These are phyloP conservation scores for Chironomus tepperi DNA, from an alignment of 1,140 invertebrate species.

Conservation along the genomic window DNA sequence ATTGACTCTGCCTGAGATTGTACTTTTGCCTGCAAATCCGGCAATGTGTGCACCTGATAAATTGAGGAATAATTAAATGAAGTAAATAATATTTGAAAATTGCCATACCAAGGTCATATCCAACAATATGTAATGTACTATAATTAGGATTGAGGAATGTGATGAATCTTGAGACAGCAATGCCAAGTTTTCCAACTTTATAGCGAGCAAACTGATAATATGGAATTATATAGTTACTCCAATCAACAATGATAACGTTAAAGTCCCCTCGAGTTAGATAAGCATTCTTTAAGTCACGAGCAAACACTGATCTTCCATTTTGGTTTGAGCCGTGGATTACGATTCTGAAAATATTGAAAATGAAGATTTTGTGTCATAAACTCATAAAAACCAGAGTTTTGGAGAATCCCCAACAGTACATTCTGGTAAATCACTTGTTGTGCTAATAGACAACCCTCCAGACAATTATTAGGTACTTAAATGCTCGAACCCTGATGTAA, in stretches of 20 bases:
- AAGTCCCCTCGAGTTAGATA: conserved; percentile 40
- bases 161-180: background rate
- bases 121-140: background rate
- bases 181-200: background rate
- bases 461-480: too few species aligned
- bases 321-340: conserved; percentile 37
- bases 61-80: background rate
- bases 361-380: too few species aligned
- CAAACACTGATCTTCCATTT: conserved; percentile 33
- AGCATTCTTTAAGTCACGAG: conserved; percentile 34
- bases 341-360: too few species aligned
- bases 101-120: background rate
- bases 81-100: background rate
- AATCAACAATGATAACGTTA: conserved; percentile 51
- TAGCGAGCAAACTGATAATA: background rate
- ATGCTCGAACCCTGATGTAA: too few species aligned
- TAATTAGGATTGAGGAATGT: background rate
- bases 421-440: too few species aligned
- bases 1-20: background rate
- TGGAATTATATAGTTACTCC: conserved; percentile 30
- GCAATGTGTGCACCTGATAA: background rate
- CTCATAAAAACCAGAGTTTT: too few species aligned
- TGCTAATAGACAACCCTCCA: too few species aligned
- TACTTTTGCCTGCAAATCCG: background rate
- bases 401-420: too few species aligned